phyloP scores from a whole-genome alignment of 2,113 vertebrate genomes.

The Gavia stellata region DNA sequence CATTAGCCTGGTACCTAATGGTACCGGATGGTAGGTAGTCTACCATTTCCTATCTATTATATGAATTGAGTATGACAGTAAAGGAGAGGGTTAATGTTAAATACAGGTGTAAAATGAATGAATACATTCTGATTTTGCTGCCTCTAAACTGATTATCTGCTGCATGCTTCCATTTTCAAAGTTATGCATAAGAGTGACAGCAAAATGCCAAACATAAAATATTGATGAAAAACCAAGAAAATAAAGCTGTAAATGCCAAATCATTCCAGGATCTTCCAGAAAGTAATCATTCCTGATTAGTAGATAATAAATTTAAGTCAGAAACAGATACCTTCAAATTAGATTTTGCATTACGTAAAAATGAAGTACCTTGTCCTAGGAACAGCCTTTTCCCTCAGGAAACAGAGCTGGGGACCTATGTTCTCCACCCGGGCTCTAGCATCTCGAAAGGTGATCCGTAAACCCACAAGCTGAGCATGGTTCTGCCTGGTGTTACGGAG shows the following conservation, averaged over 20 bases:
- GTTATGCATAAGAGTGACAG: background rate
- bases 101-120: background rate
- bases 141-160: background rate
- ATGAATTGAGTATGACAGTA: background rate
- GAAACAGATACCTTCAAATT: background rate
- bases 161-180: background rate
- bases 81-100: background rate
- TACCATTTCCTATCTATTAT: background rate
- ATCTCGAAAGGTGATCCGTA: background rate
- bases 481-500: background rate
- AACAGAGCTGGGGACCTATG: background rate
- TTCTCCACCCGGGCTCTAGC: background rate
- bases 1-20: too few species aligned
- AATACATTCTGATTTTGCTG: background rate
- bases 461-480: background rate
- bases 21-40: background rate
- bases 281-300: background rate
- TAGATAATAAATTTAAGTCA: background rate
- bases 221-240: background rate
- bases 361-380: background rate
- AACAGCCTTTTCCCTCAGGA: background rate
- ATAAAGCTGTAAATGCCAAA: background rate
- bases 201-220: conserved; percentile 13
- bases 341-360: background rate
- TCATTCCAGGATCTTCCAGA: background rate